Base-by-base conservation (phyloP, 2,888 invertebrate genomes). In the Diogma glabrata region DNA sequence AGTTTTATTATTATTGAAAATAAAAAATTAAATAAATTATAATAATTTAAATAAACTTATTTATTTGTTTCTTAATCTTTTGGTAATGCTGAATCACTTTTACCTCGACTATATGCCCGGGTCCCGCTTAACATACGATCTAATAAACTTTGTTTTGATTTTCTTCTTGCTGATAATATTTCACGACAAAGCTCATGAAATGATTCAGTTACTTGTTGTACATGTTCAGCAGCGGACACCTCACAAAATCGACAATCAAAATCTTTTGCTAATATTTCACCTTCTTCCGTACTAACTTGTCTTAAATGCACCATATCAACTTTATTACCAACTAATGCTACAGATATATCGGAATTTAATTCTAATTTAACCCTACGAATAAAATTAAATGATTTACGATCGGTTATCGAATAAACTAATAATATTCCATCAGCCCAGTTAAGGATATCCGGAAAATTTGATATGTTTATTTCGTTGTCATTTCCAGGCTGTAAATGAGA, bases 361-460 rank as follows among this genome's bases (percentile, higher is more conserved):
- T 75, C 77, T 63, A 74, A 80, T 64, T 84, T 85, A 30, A 86
- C 82, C 51, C 82, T 76, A 51, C 85, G 78, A 51, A 90, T 81
- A 64, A 84, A 89, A 67, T 85, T 84, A 70, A 92, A 90, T 22
- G 90, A 89, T 56, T 78, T 76, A 47, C 88, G 74, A 68, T 93
- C 92, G 1, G 87, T 92, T 63, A 93, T 89, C 48, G 93, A 90
- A 70, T 92, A 94, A 23, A 93, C 87, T 40, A 93, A 73, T 51
- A 90, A 78, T 52, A 91, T 72, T 0, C 91, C 92, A 65, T 94
- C 93, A 0, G 91, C 92, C 92, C 92, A 93, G 63, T 85, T 83
- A 20, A 90, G 73, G 52, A 84, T 76, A 40, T 90, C 90, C 14
- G 67, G 60, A 55, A 74, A 74, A 53, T 77, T 76, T 9, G 88